Conservation (phyloP, 2,797 vertebrate species). For the Urocyon cinereoargenteus region DNA sequence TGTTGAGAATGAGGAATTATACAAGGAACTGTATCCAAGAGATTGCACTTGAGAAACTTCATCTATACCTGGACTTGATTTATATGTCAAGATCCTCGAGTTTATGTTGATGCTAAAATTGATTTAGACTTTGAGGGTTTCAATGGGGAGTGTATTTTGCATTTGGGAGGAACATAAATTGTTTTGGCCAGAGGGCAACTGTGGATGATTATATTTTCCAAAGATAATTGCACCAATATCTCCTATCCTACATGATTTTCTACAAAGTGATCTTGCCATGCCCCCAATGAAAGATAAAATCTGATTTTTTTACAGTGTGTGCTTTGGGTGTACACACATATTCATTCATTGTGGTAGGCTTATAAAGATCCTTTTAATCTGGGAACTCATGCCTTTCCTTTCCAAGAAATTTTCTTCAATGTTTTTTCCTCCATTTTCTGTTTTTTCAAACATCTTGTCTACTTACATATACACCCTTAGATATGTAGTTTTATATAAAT, state of each 20-base stretch:
- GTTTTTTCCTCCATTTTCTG: not conserved
- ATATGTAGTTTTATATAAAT: not conserved
- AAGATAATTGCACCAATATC: not conserved
- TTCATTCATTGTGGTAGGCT: not conserved
- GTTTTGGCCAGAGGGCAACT: not conserved
- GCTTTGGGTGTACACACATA: not conserved
- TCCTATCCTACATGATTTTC: not conserved
- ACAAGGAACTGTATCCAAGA: not conserved
- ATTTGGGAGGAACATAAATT: not conserved
- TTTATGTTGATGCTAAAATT: not conserved
- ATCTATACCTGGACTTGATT: not conserved
- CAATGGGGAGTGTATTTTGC: not conserved
- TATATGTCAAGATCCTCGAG: not conserved
- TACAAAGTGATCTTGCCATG: not conserved
- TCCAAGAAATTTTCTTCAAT: not conserved
- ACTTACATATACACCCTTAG: not conserved
- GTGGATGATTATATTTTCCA: not conserved
- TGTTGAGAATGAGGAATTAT: not conserved
- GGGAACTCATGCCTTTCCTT: not conserved
- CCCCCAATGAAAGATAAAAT: not conserved
- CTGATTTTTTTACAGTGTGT: not conserved
- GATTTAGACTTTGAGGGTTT: not conserved
- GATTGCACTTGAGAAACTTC: not conserved
- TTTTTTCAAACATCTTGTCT: conserved; percentile 39
- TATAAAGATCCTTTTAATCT: not conserved